Percentiles rank a stretch among this genome's conserved stretches.
phyloP scores from a whole-genome alignment of 2,888 invertebrate species.

The Carterocephalus palaemon region DNA sequence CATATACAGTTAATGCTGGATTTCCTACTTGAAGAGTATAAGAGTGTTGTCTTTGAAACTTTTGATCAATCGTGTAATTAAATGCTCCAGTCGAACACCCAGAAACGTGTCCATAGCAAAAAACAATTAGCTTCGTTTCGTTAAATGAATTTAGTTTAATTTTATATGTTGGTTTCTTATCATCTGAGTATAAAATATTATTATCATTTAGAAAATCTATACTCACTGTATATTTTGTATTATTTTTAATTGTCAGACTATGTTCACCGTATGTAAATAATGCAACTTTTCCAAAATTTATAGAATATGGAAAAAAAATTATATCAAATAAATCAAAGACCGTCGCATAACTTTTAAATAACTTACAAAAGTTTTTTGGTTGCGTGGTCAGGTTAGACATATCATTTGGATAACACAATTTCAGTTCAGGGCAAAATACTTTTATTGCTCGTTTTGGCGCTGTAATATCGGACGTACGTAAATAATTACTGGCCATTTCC shows the following conservation, averaged over 20 bases:
- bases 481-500: constrained; percentile 40
- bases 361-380: constrained; percentile 46
- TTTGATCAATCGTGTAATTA: constrained; percentile 54
- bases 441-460: constrained; percentile 38
- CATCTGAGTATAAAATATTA: constrained; percentile 48
- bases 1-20: constrained; percentile 50
- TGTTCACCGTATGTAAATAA: constrained; percentile 51
- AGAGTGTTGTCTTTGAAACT: constrained; percentile 50
- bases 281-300: constrained; percentile 62
- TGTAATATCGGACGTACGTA: constrained; percentile 43
- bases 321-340: constrained; percentile 54
- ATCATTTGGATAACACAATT: constrained; percentile 40
- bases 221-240: constrained; percentile 47
- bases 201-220: constrained; percentile 46
- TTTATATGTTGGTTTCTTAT: constrained; percentile 38
- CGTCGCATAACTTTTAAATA: constrained; percentile 33
- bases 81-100: constrained; percentile 51
- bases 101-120: constrained; percentile 46
- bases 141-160: constrained; percentile 47
- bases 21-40: constrained; percentile 52
- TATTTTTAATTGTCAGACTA: constrained; percentile 52
- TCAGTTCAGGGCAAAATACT: constrained; percentile 42
- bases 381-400: constrained; percentile 29
- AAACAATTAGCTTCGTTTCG: constrained; percentile 43
- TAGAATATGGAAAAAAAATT: constrained; percentile 44